These are phyloP conservation scores for Blastomussa wellsi DNA, from an alignment of 92 coral and sea anemone species.

Conservation along the genomic window DNA sequence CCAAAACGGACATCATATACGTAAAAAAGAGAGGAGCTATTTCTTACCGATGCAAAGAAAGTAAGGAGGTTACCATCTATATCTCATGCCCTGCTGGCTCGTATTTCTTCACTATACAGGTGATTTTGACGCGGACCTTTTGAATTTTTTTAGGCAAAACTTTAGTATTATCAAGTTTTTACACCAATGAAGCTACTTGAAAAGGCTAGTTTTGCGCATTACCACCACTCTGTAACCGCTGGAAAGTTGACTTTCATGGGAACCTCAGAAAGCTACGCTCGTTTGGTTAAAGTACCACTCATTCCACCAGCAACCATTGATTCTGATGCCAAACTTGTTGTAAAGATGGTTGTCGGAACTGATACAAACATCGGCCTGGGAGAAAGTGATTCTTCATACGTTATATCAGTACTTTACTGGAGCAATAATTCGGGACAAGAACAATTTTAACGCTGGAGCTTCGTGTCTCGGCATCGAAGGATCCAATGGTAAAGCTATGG, in stretches of 20 bases:
- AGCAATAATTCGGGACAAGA: conserved; percentile 11
- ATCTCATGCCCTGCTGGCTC: too few species aligned
- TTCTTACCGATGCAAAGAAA: too few species aligned
- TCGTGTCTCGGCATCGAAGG: conserved; percentile 4
- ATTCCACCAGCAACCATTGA: conserved; percentile 10
- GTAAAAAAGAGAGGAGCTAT: too few species aligned
- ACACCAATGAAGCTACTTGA: conserved; percentile 22
- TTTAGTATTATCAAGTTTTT: conserved; percentile 24
- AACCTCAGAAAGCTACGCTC: conserved; percentile 7
- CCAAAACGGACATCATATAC: too few species aligned
- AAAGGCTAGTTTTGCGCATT: conserved; percentile 13
- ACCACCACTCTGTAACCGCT: conserved; percentile 22
- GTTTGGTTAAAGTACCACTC: conserved; percentile 9
- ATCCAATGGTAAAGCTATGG: not conserved
- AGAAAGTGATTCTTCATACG: conserved; percentile 21
- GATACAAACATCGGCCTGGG: not conserved
- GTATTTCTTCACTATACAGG: not conserved
- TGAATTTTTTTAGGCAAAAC: not conserved
- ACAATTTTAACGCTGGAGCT: not conserved
- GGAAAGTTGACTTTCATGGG: not conserved
- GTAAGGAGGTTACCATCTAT: too few species aligned
- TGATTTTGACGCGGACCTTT: not conserved
- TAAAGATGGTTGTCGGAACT: conserved; percentile 9
- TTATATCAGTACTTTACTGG: conserved; percentile 20
- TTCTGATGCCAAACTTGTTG: conserved; percentile 4